These are phyloP conservation scores for Hemitrygon akajei DNA, from an alignment of 2,797 vertebrate genomes.

Conservation along the genomic window DNA sequence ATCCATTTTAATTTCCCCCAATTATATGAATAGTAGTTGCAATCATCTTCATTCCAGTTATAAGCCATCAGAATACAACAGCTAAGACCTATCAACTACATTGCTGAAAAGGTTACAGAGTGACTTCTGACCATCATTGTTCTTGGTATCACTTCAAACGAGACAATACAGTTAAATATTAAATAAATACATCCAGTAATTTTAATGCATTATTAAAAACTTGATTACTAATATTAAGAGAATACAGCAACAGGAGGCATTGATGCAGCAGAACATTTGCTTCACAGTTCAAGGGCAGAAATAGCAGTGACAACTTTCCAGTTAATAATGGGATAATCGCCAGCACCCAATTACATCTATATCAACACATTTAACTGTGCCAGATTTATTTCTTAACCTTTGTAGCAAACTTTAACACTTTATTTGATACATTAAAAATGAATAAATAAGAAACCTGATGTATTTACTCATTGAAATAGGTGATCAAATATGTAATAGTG, in stretches of 20 bases:
- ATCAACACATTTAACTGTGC: neutral
- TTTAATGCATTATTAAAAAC: too few species aligned
- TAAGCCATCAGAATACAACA: neutral
- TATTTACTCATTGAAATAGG: neutral
- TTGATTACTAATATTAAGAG: neutral
- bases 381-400: neutral
- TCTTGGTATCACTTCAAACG: too few species aligned
- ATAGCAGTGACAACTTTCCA: neutral
- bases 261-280: too few species aligned
- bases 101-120: too few species aligned
- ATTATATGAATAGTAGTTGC: neutral
- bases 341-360: neutral
- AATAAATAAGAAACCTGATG: neutral
- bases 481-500: neutral
- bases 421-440: neutral
- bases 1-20: neutral
- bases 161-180: too few species aligned
- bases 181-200: too few species aligned
- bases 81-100: neutral
- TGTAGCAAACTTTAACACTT: neutral
- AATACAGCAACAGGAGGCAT: neutral
- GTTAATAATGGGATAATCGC: neutral
- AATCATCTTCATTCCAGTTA: neutral
- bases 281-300: neutral
- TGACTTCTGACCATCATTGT: too few species aligned